Conservation (phyloP, 2,113 vertebrate genomes). For the Acanthisitta chloris region DNA sequence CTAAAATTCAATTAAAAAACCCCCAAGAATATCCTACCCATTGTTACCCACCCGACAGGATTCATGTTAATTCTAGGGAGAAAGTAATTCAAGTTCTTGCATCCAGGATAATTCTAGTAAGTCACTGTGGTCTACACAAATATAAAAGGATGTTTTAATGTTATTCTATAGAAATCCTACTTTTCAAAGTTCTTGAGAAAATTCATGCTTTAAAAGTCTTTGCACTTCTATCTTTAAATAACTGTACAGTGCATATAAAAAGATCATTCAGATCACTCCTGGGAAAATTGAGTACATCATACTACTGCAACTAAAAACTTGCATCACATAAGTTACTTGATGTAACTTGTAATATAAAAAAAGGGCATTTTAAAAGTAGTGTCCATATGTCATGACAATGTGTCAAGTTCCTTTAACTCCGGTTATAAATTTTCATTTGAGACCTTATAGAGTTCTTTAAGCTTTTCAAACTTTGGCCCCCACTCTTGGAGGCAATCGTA, state of each 20-base stretch:
- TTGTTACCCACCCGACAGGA: background rate
- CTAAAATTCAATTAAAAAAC: background rate
- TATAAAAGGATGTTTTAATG: background rate
- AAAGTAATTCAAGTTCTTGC: conserved; percentile 23
- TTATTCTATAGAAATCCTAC: background rate
- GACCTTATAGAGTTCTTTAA: conserved; percentile 76
- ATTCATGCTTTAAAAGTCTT: background rate
- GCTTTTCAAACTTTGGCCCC: conserved; percentile 80
- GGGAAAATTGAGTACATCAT: background rate
- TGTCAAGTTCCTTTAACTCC: background rate
- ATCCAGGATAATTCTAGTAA: conserved; percentile 25
- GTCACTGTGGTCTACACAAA: background rate
- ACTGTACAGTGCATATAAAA: conserved; percentile 18
- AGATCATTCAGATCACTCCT: background rate
- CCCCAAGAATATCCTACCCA: background rate
- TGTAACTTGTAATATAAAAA: background rate
- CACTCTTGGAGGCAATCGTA: conserved; percentile 73
- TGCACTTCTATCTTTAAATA: background rate
- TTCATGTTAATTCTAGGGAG: background rate
- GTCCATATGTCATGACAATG: background rate
- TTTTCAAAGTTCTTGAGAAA: background rate
- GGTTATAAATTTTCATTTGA: conserved; percentile 39
- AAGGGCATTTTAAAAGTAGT: background rate
- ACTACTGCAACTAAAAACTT: background rate
- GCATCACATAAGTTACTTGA: background rate